Percentiles rank a stretch among this genome's conserved stretches.
phyloP scores from a whole-genome alignment of 2,888 invertebrate genomes.

The Hesperia comma region DNA sequence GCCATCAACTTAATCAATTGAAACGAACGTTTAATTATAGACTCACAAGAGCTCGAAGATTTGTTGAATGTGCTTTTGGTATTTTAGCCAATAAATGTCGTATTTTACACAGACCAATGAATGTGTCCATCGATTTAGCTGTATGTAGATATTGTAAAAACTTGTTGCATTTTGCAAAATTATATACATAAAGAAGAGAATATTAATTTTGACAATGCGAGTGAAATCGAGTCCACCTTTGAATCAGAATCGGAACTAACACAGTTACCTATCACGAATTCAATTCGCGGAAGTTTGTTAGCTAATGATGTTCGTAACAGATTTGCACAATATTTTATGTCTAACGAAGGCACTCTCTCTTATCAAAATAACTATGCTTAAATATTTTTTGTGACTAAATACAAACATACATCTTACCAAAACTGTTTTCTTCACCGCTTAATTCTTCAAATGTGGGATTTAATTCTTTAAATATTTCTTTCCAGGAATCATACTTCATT shows the following conservation, averaged over 20 bases:
- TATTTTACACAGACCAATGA: constrained; percentile 44
- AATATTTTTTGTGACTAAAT: constrained; percentile 41
- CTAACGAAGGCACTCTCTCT: constrained; percentile 45
- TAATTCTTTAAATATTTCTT: constrained; percentile 42
- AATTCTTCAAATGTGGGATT: constrained; percentile 42
- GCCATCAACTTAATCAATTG: constrained; percentile 42
- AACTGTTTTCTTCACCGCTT: constrained; percentile 45
- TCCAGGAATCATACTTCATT: constrained; percentile 44
- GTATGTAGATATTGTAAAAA: constrained; percentile 43
- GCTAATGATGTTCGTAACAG: constrained; percentile 46
- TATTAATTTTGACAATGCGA: constrained; percentile 43
- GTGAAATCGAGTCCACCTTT: constrained; percentile 44
- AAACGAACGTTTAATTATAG: constrained; percentile 45
- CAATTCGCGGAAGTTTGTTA: constrained; percentile 46
- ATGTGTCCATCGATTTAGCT: constrained; percentile 41
- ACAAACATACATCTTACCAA: constrained; percentile 46
- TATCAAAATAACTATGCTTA: constrained; percentile 46
- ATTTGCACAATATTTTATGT: constrained; percentile 47
- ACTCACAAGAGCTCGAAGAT: constrained; percentile 47
- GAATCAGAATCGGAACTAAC: constrained; percentile 46
- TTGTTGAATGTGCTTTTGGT: constrained; percentile 48
- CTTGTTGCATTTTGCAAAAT: constrained; percentile 42
- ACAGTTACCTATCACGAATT: constrained; percentile 45
- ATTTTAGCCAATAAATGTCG: constrained; percentile 47
- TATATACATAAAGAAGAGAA: constrained; percentile 40